phyloP scores from a whole-genome alignment of 2,888 invertebrate species.

The Pherbina coryleti region DNA sequence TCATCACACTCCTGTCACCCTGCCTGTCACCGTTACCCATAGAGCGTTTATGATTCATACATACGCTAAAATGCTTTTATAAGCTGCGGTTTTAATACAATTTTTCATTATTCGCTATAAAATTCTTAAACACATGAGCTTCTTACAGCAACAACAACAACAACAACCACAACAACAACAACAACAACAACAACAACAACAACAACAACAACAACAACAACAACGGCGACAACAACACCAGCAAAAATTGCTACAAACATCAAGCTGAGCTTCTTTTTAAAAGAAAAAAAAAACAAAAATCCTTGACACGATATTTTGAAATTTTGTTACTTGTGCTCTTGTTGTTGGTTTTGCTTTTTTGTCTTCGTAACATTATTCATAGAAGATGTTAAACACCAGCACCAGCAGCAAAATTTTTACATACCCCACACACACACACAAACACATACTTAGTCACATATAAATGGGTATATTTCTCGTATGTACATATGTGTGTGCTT shows the following conservation, averaged over 20 bases:
- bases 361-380: slow-evolving; percentile 19
- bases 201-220: neutral
- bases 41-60: too few relatives aligned
- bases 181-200: neutral
- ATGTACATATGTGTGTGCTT: too few relatives aligned
- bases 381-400: slow-evolving; percentile 25
- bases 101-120: too few relatives aligned
- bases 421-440: neutral
- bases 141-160: neutral
- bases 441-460: neutral
- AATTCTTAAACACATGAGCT: too few relatives aligned
- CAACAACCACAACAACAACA: neutral
- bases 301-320: slow-evolving; percentile 17
- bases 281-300: neutral
- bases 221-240: neutral
- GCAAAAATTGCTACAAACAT: neutral
- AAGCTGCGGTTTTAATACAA: too few relatives aligned
- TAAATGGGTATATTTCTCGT: too few relatives aligned
- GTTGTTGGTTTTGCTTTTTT: neutral
- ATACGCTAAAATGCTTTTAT: too few relatives aligned
- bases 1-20: too few relatives aligned
- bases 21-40: too few relatives aligned
- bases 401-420: neutral
- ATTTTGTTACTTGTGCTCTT: neutral
- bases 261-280: neutral